Evolutionary conservation across 2,113 vertebrate genomes (phyloP), one percentile per base, ranked within the genome.

Genomic region (Syngnathus scovelli): DNA sequence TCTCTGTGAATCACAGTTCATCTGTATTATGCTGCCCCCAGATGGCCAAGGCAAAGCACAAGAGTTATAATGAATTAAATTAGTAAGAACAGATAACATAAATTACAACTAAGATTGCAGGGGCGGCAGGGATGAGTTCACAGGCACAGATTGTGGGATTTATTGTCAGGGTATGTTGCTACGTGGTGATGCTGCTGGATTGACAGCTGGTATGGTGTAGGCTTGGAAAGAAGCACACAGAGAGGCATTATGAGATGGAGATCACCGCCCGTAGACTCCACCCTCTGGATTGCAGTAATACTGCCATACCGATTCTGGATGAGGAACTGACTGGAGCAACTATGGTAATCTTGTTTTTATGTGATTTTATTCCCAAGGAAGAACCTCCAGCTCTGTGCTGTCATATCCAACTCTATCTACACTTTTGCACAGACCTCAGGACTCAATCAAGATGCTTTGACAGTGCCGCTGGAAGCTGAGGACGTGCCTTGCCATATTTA

Each of bases 161-260:
- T 84, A 71, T 64, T 62, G 67, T 52, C 36, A 43, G 72, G 70
- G 71, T 74, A 49, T 27, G 63, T 75, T 74, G 56, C 66, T 62
- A 73, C 71, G 65, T 65, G 72, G 72, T 74, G 69, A 72, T 59
- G 67, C 65, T 66, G 49, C 72, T 75, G 72, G 67, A 76, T 13
- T 71, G 71, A n/a, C 72, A 85, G 86, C 78, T 80, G 80, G 80
- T 70, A 13, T 67, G 66, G 38, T 41, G 70, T 51, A 52, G 64
- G 15, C 33, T 18, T 79, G 78, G 66, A 71, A 81, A 75, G 71
- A 87, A 73, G 70, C 19, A 39, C 67, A 19, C 43, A 44, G 41
- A 78, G 66, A 65, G 79, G 77, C 64, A 78, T 86, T 84, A 83
- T 66, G 71, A 71, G 64, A 71, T 41, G 66, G 61, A 70, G 73